Percentiles rank a stretch among this genome's conserved stretches.
Evolutionary conservation across 2,888 invertebrate species (phyloP).

Genomic region (Luperina nickerlii): DNA sequence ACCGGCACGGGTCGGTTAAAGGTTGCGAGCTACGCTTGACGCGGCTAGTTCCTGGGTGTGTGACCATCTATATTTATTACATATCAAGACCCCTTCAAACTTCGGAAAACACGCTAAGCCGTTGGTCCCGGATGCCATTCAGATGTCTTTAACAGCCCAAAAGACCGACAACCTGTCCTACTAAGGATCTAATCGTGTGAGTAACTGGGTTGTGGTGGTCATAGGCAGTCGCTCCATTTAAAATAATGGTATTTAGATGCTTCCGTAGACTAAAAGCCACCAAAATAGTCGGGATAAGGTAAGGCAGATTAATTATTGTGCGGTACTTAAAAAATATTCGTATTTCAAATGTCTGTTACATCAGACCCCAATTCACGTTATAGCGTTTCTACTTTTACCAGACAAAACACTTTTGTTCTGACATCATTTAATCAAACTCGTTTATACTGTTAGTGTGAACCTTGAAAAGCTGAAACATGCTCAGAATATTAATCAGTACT

Average conservation of each 20-base stretch:
- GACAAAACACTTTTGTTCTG: neutral
- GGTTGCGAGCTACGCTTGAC: neutral
- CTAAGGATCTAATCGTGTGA: neutral
- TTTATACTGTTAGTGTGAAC: conserved; percentile 3
- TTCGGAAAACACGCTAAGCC: neutral
- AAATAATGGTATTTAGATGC: neutral
- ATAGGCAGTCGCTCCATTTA: neutral
- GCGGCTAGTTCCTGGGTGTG: neutral
- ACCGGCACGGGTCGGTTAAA: neutral
- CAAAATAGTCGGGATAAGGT: neutral
- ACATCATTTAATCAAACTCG: conserved; percentile 1
- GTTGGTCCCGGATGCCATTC: neutral
- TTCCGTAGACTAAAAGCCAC: neutral
- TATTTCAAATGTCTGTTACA: neutral
- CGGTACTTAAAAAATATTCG: neutral
- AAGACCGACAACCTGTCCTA: neutral
- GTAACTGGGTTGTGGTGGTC: neutral
- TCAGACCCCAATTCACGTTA: too few relatives aligned
- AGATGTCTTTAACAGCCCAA: too few relatives aligned
- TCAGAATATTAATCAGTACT: conserved; percentile 16
- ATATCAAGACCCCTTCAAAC: neutral
- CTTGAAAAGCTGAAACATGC: neutral
- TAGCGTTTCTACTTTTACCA: too few relatives aligned
- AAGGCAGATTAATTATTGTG: neutral
- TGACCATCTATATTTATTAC: neutral